A percentile compares a stretch with the other conserved stretches of the same genome.
These are phyloP conservation scores for Microplitis mediator DNA, from an alignment of 1,140 invertebrate species.

Conservation along the genomic window DNA sequence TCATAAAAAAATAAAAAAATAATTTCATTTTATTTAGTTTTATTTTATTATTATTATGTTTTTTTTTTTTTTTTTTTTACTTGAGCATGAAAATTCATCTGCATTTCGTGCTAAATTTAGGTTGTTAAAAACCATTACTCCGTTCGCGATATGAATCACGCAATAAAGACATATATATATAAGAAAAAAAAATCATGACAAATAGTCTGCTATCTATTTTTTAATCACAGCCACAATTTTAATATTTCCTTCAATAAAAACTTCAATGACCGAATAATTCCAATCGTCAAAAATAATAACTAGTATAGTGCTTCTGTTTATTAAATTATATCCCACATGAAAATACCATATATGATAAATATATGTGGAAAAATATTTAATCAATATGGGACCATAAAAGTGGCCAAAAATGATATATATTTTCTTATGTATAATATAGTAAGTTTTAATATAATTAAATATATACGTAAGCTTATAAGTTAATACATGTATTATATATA, in stretches of 20 bases:
- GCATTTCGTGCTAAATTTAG: background rate
- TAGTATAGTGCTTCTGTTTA: background rate
- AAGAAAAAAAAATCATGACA: background rate
- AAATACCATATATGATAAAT: no score
- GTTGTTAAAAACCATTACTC: background rate
- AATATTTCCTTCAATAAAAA: background rate
- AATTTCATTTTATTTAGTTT: no score
- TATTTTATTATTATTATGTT: background rate
- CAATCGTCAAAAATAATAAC: background rate
- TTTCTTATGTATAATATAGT: no score
- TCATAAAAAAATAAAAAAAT: background rate
- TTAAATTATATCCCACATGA: no score
- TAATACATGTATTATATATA: no score
- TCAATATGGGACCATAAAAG: no score
- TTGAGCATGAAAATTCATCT: background rate
- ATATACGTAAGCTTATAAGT: no score
- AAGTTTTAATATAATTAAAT: no score
- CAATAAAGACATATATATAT: background rate
- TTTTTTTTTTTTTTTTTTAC: background rate
- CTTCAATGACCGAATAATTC: background rate
- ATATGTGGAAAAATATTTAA: no score
- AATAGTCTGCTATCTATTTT: background rate
- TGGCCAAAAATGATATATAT: no score
- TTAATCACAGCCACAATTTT: background rate
- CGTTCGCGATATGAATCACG: conserved; percentile 3